Evolutionary conservation across 2,888 invertebrate genomes (phyloP), one percentile per base, ranked within the genome.

Genomic region (Tipula unca): DNA sequence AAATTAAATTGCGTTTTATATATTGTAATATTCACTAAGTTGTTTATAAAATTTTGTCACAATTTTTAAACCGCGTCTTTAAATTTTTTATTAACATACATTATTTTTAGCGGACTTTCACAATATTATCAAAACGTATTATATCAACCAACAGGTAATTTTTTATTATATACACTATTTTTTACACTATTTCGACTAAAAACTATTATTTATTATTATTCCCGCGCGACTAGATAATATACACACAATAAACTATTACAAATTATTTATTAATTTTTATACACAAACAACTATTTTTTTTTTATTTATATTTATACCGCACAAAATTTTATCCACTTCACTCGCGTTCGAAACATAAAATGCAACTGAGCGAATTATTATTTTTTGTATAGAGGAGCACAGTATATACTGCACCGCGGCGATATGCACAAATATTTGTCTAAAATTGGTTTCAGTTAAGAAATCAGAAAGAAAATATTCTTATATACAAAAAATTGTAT

Each of bases 71-170:
- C 17, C 48, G 48, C 48, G 6, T 69, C 25, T 25, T n/a, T n/a
- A n/a, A n/a, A n/a, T n/a, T n/a, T 48, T 39, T 39, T 39, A 13
- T 39, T 17, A 48, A 48, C n/a, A 48, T 17, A 32, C 3, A 32
- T 54, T 54, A 54, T 54, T 54, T 54, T 54, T 69, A 69, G 25
- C 17, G 0, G 8, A 17, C 48, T 17, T 54, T 54, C 48, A 69
- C 25, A 69, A 69, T 25, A 69, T 69, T 8, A 54, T 25, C 25
- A 54, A 54, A 48, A 48, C 48, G 10, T 48, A n/a, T 48, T 25
- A 69, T 25, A 69, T 69, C 69, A 69, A 69, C 69, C 69, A 69
- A 69, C 69, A 69, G 69, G 69, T 69, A 69, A 69, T 69, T 69
- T 69, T 69, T 69, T 25, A 25, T 25, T 69, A 69, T 69, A n/a